These are phyloP conservation scores for Malthinus flaveolus DNA, from an alignment of 2,888 invertebrate genomes.

Conservation along the genomic window DNA sequence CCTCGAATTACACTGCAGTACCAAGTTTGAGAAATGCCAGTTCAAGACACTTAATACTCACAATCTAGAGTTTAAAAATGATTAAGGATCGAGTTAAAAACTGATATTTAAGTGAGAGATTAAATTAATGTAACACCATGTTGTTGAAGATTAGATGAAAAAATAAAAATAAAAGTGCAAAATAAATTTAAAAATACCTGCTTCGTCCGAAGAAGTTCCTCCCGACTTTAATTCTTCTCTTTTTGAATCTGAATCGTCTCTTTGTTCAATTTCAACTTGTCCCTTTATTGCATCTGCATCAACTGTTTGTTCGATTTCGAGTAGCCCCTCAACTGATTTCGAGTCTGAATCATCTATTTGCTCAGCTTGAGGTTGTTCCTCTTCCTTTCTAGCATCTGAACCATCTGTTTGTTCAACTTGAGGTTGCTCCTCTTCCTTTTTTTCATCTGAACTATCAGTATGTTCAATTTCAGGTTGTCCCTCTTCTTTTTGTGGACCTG, in stretches of 20 bases:
- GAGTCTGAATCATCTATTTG: no score
- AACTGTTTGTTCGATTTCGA: no score
- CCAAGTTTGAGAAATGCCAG: no score
- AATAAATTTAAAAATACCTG: slow-evolving; percentile 11
- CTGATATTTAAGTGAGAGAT: not conserved
- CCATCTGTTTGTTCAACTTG: not conserved
- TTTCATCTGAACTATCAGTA: not conserved
- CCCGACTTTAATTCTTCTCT: not conserved
- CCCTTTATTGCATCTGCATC: no score
- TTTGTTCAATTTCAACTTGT: not conserved
- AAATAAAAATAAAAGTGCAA: not conserved
- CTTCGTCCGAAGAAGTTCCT: slow-evolving; percentile 8
- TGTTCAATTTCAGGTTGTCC: not conserved
- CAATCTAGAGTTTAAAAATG: not conserved
- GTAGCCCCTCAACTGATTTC: no score
- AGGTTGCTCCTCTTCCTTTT: slow-evolving; percentile 7
- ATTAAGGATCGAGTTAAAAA: not conserved
- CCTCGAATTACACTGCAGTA: no score
- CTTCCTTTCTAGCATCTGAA: slow-evolving; percentile 1
- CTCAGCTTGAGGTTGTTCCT: not conserved
- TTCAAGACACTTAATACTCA: not conserved
- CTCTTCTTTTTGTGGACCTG: not conserved
- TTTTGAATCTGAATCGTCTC: not conserved
- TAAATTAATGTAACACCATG: not conserved
- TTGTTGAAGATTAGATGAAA: not conserved